A percentile compares a stretch with the other conserved stretches of the same genome.
Conservation (phyloP, 2,888 invertebrate species). For the Amblyjoppa fuscipennis region DNA sequence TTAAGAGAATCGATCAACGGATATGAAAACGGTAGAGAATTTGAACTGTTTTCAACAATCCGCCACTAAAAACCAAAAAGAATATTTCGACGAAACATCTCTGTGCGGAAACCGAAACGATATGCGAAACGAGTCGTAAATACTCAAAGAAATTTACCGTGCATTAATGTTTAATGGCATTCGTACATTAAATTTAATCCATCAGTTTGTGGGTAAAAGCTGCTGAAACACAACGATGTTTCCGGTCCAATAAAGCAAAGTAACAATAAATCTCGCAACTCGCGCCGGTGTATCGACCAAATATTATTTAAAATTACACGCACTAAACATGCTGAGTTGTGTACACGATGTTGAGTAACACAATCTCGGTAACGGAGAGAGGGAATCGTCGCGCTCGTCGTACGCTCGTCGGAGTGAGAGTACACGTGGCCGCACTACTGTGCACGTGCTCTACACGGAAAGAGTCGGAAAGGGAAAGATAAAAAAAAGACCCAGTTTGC, state of each 20-base stretch:
- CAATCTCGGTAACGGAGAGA: slow-evolving; percentile 13
- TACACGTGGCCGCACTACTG: slow-evolving; percentile 52
- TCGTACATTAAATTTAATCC: too few species aligned
- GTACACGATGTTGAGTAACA: slow-evolving; percentile 32
- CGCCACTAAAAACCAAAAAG: not conserved
- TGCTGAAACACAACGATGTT: too few species aligned
- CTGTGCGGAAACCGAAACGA: too few species aligned
- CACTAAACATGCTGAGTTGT: slow-evolving; percentile 1
- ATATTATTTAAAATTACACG: slow-evolving; percentile 1
- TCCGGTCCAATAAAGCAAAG: too few species aligned
- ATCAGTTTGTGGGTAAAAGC: too few species aligned
- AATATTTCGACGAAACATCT: not conserved
- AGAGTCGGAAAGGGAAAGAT: not conserved
- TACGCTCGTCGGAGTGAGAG: slow-evolving; percentile 25
- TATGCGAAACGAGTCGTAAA: too few species aligned
- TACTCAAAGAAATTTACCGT: too few species aligned
- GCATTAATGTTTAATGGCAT: too few species aligned
- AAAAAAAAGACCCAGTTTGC: slow-evolving; percentile 31
- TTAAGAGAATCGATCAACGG: too few species aligned
- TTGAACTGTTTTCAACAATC: not conserved
- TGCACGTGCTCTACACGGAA: slow-evolving; percentile 41
- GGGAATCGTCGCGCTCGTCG: slow-evolving; percentile 7
- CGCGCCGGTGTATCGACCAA: slow-evolving; percentile 1
- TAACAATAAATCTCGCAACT: not conserved
- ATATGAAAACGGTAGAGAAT: too few species aligned